A percentile compares a stretch with the other conserved stretches of the same genome.
These are phyloP conservation scores for Episyrphus balteatus DNA, from an alignment of 1,140 invertebrate species.

Conservation along the genomic window DNA sequence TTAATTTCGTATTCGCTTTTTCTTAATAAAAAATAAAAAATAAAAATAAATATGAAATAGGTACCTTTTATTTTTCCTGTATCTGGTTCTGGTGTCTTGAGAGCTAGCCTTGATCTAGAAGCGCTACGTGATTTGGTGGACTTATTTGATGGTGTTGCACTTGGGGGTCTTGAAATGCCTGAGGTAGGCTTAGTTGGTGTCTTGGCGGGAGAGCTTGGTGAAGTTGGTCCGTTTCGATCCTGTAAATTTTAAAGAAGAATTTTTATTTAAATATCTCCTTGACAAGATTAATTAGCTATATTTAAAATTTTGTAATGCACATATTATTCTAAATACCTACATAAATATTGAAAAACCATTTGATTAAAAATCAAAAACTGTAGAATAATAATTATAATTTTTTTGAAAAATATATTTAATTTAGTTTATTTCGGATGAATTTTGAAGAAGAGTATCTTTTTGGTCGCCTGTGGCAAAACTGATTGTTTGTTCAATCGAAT, in stretches of 20 bases:
- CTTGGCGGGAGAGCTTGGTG: slow-evolving; percentile 34
- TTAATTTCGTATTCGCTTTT: no score
- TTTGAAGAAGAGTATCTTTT: neutral
- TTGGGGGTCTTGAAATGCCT: slow-evolving; percentile 29
- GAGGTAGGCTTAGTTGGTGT: slow-evolving; percentile 34
- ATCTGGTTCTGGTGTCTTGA: slow-evolving; percentile 35
- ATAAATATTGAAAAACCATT: neutral
- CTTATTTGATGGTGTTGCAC: slow-evolving; percentile 35
- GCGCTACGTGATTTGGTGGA: slow-evolving; percentile 32
- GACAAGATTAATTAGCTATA: neutral
- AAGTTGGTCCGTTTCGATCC: slow-evolving; percentile 36
- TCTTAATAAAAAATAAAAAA: no score
- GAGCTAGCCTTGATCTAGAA: slow-evolving; percentile 31
- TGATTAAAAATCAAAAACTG: slow-evolving; percentile 1
- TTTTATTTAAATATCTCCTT: neutral
- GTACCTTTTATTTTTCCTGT: slow-evolving; percentile 69
- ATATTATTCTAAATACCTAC: neutral
- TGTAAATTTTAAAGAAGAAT: slow-evolving; percentile 2
- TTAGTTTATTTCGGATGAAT: neutral
- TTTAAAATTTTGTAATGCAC: neutral
- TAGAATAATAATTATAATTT: neutral
- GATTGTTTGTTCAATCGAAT: slow-evolving; percentile 3
- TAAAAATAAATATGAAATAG: neutral
- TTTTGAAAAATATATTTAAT: neutral
- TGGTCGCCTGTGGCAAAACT: neutral